Conservation (phyloP, 92 coral and sea anemone genomes). For the Siderastrea siderea region DNA sequence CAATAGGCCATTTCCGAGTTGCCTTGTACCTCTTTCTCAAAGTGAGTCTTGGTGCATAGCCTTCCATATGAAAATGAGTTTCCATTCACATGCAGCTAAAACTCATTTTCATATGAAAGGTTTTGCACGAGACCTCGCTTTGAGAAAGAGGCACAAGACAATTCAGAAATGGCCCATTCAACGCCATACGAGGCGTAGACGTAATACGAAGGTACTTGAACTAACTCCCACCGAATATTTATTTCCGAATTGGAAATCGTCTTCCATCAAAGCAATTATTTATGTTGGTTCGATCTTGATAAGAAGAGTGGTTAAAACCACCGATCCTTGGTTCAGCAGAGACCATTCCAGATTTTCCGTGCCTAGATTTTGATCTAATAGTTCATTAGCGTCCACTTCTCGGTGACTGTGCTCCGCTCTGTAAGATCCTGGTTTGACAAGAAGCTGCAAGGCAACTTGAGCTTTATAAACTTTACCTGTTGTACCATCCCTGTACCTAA, state of each 20-base stretch:
- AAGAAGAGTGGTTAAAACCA: constrained; percentile 77
- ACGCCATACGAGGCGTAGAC: background rate
- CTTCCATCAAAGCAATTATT: background rate
- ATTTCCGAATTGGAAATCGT: background rate
- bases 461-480: constrained; percentile 85
- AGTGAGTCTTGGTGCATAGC: too few relatives aligned
- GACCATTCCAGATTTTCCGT: constrained; percentile 92
- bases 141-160: background rate
- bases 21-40: too few relatives aligned
- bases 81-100: too few relatives aligned
- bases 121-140: too few relatives aligned
- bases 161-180: background rate
- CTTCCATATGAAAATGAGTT: too few relatives aligned
- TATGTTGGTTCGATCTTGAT: constrained; percentile 82
- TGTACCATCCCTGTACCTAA: constrained; percentile 87
- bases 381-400: constrained; percentile 75
- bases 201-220: too few relatives aligned
- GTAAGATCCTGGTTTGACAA: constrained; percentile 92
- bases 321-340: constrained; percentile 75
- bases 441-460: constrained; percentile 93
- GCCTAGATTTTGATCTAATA: constrained; percentile 85
- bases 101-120: too few relatives aligned
- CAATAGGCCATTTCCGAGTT: too few relatives aligned
- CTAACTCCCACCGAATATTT: background rate
- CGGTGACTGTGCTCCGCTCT: constrained; percentile 78